Conservation (phyloP, 2,113 vertebrate genomes). For the Notechis scutatus region DNA sequence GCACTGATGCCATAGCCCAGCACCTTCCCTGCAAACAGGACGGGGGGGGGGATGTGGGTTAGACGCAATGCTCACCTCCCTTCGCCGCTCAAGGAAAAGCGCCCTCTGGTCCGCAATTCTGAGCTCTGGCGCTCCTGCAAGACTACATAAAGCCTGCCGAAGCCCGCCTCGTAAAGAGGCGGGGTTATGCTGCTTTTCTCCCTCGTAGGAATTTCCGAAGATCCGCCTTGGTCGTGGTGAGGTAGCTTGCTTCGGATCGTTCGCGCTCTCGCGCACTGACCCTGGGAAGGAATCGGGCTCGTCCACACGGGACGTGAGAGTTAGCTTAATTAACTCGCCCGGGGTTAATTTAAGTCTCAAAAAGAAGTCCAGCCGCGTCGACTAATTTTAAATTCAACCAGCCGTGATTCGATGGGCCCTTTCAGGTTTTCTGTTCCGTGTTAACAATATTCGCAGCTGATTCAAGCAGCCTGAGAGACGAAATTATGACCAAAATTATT, state of each 20-base stretch:
- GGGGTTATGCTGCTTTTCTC: not conserved
- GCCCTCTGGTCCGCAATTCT: not conserved
- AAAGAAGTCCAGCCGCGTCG: too few species aligned
- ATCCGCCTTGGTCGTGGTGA: not conserved
- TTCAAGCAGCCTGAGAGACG: not conserved
- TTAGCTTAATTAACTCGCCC: not conserved
- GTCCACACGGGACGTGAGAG: not conserved
- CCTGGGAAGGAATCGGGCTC: not conserved
- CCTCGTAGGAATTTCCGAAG: conserved; percentile 2
- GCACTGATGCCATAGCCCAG: not conserved
- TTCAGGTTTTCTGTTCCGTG: not conserved
- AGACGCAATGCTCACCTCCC: not conserved
- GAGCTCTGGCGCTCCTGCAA: not conserved
- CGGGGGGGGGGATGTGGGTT: not conserved
- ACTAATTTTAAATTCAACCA: too few species aligned
- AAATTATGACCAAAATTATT: not conserved
- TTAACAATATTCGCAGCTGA: not conserved
- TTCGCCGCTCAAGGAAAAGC: not conserved
- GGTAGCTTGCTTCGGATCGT: not conserved
- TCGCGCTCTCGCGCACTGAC: not conserved
- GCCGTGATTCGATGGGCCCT: not conserved
- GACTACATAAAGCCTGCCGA: not conserved
- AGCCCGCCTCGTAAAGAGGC: not conserved
- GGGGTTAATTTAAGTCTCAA: not conserved
- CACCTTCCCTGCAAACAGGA: not conserved